These are phyloP conservation scores for Coenonympha arcania DNA, from an alignment of 2,888 invertebrate genomes.

Conservation along the genomic window DNA sequence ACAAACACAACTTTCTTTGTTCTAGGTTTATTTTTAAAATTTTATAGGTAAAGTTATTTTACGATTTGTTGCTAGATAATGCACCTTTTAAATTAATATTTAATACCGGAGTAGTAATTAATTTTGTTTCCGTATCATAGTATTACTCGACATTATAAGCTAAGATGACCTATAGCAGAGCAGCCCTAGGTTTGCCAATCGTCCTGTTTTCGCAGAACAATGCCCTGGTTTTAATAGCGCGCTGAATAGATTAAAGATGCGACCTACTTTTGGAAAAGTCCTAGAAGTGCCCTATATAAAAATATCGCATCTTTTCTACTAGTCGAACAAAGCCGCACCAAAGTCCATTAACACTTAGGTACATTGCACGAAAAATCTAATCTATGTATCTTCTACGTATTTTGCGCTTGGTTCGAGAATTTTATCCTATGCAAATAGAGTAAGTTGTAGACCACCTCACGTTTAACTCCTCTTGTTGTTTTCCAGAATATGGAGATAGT, in stretches of 20 bases:
- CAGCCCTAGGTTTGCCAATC: not conserved
- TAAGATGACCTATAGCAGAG: not conserved
- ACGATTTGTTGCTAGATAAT: no score
- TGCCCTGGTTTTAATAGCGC: not conserved
- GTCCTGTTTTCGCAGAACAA: not conserved
- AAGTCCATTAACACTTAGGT: not conserved
- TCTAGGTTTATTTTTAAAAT: constrained; percentile 68
- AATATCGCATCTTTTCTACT: not conserved
- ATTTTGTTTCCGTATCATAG: no score
- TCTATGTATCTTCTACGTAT: not conserved
- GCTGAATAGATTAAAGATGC: not conserved
- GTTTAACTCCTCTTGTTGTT: no score
- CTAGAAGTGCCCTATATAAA: not conserved
- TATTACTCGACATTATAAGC: no score
- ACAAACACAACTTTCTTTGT: constrained; percentile 44
- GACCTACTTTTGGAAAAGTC: not conserved
- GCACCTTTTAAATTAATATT: not conserved
- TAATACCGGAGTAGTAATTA: not conserved
- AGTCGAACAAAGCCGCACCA: not conserved
- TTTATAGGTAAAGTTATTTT: constrained; percentile 34
- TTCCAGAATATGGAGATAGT: no score
- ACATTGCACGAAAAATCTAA: not conserved
- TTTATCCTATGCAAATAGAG: no score
- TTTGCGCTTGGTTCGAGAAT: no score
- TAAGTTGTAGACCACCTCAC: no score